A percentile compares a stretch with the other conserved stretches of the same genome.
These are phyloP conservation scores for Pediacus dermestoides DNA, from an alignment of 2,888 invertebrate genomes.

Conservation along the genomic window DNA sequence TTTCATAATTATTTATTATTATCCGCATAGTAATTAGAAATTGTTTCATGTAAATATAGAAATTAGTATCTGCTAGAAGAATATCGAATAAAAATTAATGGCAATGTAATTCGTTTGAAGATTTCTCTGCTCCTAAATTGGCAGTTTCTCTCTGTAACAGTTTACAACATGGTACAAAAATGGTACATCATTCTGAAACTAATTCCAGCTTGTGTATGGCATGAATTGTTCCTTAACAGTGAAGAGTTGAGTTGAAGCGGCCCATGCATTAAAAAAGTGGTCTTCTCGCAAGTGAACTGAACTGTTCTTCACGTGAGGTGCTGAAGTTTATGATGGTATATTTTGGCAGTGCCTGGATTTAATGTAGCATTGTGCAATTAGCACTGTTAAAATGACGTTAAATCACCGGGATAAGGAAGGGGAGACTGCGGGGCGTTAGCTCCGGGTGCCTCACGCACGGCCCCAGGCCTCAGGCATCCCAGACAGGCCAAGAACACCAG, in stretches of 20 bases:
- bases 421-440: conserved; percentile 18
- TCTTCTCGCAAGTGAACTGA: too few relatives aligned
- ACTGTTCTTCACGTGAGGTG: too few relatives aligned
- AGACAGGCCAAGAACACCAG: conserved; percentile 15
- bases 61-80: conserved; percentile 3
- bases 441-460: conserved; percentile 26
- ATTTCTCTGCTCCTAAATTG: too few relatives aligned
- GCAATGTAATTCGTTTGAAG: conserved; percentile 2
- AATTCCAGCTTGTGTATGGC: too few relatives aligned
- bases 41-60: conserved; percentile 10
- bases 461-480: conserved; percentile 20
- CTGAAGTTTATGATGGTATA: too few relatives aligned
- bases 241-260: too few relatives aligned
- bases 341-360: too few relatives aligned
- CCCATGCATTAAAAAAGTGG: too few relatives aligned
- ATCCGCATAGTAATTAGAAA: conserved; percentile 8
- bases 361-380: conserved; percentile 3
- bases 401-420: conserved; percentile 15
- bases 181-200: too few relatives aligned
- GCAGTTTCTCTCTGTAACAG: too few relatives aligned
- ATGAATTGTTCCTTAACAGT: too few relatives aligned
- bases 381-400: conserved; percentile 22
- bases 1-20: conserved; percentile 12
- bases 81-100: conserved; percentile 4
- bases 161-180: too few relatives aligned